phyloP scores from a whole-genome alignment of 2,888 invertebrate species.

The Acanthosepion lycidas region DNA sequence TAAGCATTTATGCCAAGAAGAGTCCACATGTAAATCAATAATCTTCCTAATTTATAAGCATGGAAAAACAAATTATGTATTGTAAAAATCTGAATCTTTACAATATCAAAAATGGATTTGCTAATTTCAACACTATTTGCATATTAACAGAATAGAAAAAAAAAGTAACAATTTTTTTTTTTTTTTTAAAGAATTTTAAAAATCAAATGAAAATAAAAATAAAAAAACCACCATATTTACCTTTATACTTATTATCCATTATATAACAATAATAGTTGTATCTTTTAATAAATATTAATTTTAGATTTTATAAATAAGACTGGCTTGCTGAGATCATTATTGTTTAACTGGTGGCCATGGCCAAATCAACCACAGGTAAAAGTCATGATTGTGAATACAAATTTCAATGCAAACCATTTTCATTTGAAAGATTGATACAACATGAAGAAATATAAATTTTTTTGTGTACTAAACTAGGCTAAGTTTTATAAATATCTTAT shows the following conservation, averaged over 20 bases:
- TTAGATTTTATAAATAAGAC: neutral
- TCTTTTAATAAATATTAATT: neutral
- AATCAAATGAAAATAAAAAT: neutral
- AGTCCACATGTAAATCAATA: slow-evolving; percentile 15
- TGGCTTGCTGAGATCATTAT: neutral
- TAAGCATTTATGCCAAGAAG: neutral
- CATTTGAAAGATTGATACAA: neutral
- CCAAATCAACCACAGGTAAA: neutral
- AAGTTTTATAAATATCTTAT: neutral
- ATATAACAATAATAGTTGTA: neutral
- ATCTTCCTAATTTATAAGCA: neutral
- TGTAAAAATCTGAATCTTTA: neutral
- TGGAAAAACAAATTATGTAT: neutral
- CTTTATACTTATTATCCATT: too few species aligned
- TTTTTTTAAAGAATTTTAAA: neutral
- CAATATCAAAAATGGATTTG: neutral
- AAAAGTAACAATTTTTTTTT: neutral
- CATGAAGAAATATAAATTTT: too few species aligned
- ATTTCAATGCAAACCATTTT: neutral
- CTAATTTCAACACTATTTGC: neutral
- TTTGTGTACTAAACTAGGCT: neutral
- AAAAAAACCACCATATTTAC: neutral
- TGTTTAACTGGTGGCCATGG: neutral
- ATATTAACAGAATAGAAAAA: neutral
- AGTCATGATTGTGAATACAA: neutral